Conservation (phyloP, 2,797 vertebrate genomes). For the Cyprinella venusta region DNA sequence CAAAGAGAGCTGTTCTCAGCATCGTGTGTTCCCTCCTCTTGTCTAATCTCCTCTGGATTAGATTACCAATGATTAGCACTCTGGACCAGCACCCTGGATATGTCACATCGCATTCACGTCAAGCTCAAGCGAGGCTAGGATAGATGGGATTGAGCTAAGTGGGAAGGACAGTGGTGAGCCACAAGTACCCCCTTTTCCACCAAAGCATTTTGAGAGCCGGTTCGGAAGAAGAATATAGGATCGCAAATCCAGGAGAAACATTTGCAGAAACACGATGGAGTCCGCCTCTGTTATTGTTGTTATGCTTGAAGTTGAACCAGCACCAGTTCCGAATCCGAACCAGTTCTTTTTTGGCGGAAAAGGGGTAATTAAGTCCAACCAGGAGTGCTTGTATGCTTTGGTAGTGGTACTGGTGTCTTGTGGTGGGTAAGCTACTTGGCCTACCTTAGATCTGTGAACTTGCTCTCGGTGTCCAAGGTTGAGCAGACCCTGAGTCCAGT, state of each 20-base stretch:
- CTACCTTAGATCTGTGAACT: slow-evolving; percentile 3
- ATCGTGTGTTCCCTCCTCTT: slow-evolving; percentile 66
- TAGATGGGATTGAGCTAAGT: neutral
- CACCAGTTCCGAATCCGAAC: too few relatives aligned
- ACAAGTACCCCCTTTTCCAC: neutral
- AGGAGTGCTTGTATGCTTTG: too few relatives aligned
- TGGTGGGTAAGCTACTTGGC: neutral
- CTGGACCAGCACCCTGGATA: slow-evolving; percentile 77
- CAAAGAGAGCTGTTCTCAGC: slow-evolving; percentile 48
- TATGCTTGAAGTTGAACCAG: too few relatives aligned
- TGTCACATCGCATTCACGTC: slow-evolving; percentile 69
- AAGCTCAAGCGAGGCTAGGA: slow-evolving; percentile 29
- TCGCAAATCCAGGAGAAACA: too few relatives aligned
- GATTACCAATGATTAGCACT: slow-evolving; percentile 85
- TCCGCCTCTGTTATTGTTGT: too few relatives aligned
- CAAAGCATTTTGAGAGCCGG: too few relatives aligned
- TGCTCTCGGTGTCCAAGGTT: slow-evolving; percentile 35
- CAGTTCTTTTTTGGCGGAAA: too few relatives aligned
- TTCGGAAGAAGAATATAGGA: too few relatives aligned
- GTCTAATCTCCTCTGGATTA: slow-evolving; percentile 77
- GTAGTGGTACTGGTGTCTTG: too few relatives aligned
- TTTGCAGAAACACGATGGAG: too few relatives aligned
- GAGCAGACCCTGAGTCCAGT: slow-evolving; percentile 6
- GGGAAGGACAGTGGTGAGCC: slow-evolving; percentile 15
- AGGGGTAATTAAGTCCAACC: too few relatives aligned